Evolutionary conservation across 2,888 invertebrate genomes (phyloP).

Genomic region (Drosophila buzzatii): DNA sequence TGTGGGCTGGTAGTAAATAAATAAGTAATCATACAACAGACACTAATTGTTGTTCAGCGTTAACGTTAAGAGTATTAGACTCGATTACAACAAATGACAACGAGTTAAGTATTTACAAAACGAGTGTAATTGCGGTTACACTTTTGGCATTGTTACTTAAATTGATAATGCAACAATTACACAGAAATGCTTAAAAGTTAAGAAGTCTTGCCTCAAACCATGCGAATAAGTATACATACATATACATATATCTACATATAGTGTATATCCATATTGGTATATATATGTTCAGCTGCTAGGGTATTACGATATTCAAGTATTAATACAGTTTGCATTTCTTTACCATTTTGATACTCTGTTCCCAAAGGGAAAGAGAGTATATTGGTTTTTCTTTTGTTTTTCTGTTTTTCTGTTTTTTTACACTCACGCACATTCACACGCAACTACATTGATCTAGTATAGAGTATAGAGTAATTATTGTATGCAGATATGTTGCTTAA

Average conservation of each 20-base stretch:
- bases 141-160: conserved; percentile 70
- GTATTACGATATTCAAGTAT: conserved; percentile 62
- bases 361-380: no score
- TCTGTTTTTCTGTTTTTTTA: conserved; percentile 16
- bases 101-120: conserved; percentile 71
- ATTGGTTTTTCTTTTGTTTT: no score
- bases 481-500: conserved; percentile 12
- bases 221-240: conserved; percentile 58
- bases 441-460: conserved; percentile 39
- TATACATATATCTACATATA: conserved; percentile 10
- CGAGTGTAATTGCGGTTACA: conserved; percentile 61
- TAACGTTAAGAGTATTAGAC: conserved; percentile 38
- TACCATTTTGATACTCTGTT: conserved; percentile 4
- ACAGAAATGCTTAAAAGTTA: conserved; percentile 69
- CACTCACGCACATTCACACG: conserved; percentile 47
- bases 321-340: conserved; percentile 54
- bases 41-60: not conserved
- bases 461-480: conserved; percentile 23
- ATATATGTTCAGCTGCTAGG: conserved; percentile 53
- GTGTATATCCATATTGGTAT: conserved; percentile 17
- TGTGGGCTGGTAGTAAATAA: not conserved
- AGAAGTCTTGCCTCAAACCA: conserved; percentile 81
- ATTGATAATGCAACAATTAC: conserved; percentile 65
- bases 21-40: conserved; percentile 45
- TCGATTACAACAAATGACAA: conserved; percentile 72